phyloP scores from a whole-genome alignment of 2,113 vertebrate species.

The Cyanoliseus patagonus region DNA sequence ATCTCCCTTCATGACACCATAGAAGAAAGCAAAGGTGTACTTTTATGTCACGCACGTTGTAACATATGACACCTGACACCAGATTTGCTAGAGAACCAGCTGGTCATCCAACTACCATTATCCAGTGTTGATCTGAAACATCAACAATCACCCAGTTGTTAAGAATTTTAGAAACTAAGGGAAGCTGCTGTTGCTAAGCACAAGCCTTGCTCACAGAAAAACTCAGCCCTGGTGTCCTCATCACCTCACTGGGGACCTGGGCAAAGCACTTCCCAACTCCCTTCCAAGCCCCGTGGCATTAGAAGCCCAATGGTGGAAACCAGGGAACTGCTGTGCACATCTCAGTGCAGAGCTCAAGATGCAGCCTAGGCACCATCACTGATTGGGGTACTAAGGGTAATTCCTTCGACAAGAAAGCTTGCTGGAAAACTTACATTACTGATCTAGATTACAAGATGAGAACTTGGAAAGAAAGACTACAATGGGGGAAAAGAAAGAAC shows the following conservation, averaged over 20 bases:
- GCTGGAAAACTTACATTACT: background rate
- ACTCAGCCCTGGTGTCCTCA: background rate
- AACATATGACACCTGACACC: background rate
- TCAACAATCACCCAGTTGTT: background rate
- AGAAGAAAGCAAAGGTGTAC: background rate
- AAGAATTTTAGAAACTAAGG: background rate
- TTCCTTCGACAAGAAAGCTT: background rate
- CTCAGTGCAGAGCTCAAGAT: background rate
- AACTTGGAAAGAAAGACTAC: background rate
- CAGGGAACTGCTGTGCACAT: background rate
- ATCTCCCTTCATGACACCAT: background rate
- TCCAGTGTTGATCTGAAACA: background rate
- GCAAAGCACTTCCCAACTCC: background rate
- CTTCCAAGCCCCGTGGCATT: background rate
- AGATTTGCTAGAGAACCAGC: background rate
- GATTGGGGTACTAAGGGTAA: background rate
- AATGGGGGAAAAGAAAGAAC: background rate
- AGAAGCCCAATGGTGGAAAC: background rate
- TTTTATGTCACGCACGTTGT: background rate
- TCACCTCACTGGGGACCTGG: background rate
- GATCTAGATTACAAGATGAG: background rate
- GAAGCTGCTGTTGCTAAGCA: background rate
- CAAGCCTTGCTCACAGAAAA: background rate
- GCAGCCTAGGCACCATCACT: rapidly evolving
- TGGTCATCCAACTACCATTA: background rate